These are phyloP conservation scores for Mesoclemmys tuberculata DNA, from an alignment of 2,113 vertebrate species.

Conservation along the genomic window DNA sequence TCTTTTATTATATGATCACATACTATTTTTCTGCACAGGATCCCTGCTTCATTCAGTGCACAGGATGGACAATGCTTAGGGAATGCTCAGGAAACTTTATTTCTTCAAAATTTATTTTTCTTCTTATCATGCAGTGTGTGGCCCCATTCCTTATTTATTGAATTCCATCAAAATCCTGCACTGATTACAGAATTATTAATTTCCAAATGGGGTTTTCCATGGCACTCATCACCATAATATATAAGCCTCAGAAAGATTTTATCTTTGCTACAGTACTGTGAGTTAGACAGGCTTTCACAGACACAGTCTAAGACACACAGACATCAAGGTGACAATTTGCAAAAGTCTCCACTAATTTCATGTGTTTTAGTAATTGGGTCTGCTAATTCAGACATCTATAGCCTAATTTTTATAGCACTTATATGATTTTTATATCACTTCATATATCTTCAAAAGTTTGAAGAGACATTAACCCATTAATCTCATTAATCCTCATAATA, in stretches of 20 bases:
- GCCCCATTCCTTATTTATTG: neutral
- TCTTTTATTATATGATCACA: neutral
- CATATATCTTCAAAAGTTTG: too few relatives aligned
- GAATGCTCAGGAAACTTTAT: neutral
- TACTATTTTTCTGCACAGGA: too few relatives aligned
- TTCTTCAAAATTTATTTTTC: neutral
- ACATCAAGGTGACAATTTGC: neutral
- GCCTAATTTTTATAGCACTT: neutral
- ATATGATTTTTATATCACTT: neutral
- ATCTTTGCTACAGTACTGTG: neutral
- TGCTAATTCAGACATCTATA: neutral
- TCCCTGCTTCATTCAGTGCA: neutral
- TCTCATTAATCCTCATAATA: neutral
- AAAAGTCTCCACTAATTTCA: neutral
- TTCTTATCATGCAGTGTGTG: neutral
- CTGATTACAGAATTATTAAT: neutral
- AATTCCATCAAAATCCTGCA: neutral
- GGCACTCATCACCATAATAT: neutral
- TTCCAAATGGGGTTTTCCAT: neutral
- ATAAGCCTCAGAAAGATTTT: neutral
- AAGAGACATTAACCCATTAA: too few relatives aligned
- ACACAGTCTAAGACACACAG: neutral
- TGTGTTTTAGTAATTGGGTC: neutral
- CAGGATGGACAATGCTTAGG: neutral
- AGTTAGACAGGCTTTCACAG: neutral